Conservation (phyloP, 2,888 invertebrate species). For the Cheiracanthium punctorium region DNA sequence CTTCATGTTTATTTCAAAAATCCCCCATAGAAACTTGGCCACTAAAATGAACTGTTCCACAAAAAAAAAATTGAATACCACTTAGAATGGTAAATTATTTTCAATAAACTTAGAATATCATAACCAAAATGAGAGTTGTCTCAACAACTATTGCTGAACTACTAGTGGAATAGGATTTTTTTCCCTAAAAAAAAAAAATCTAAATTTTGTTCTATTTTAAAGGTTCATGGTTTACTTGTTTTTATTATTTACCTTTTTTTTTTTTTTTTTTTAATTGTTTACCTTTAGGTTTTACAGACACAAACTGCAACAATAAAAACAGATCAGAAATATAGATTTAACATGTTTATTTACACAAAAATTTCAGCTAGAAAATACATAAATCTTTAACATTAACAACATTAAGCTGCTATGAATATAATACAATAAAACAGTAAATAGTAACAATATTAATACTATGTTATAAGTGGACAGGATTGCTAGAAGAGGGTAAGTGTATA, state of each 20-base stretch:
- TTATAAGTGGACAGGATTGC: neutral
- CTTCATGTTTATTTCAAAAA: no score
- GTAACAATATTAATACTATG: slow-evolving; percentile 1
- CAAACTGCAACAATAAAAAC: neutral
- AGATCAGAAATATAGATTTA: neutral
- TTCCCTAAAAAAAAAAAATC: no score
- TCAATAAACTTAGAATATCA: no score
- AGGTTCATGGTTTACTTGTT: no score
- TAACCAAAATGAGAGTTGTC: no score
- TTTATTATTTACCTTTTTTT: neutral
- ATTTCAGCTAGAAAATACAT: slow-evolving; percentile 1
- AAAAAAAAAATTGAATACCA: no score
- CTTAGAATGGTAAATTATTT: no score
- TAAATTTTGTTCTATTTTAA: no score
- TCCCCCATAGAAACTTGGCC: no score
- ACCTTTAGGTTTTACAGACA: neutral
- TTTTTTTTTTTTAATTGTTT: neutral
- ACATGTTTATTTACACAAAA: slow-evolving; percentile 10
- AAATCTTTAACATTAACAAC: slow-evolving; percentile 2
- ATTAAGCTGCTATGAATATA: slow-evolving; percentile 7
- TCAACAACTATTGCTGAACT: no score
- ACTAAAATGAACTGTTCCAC: no score
- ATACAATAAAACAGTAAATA: neutral
- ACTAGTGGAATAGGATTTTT: no score
- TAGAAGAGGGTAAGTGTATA: neutral